Evolutionary conservation across 2,113 vertebrate genomes (phyloP), one percentile per base, ranked within the genome.

Genomic region (Manacus vitellinus): DNA sequence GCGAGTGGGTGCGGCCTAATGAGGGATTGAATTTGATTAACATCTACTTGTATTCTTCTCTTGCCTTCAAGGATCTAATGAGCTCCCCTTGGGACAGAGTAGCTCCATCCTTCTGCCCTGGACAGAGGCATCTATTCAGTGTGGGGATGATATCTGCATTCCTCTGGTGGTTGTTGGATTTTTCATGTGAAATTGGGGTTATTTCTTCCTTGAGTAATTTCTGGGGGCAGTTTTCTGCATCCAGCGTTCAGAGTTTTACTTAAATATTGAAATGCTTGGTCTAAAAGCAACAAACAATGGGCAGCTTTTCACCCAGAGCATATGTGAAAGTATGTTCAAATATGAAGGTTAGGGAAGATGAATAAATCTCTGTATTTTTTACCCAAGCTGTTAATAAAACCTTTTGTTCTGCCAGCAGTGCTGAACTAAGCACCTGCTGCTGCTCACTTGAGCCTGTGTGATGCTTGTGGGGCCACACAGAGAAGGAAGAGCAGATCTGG

Each of bases 1-100:
- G 24, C 0, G 2, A 35, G 25, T 14, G 21, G 43, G 18, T 63
- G 46, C 0, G 0, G 31, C 63, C 49, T 83, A 73, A 77, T n/a
- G 54, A 61, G 68, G 59, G 23, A 4, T 72, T 0, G 3, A 46
- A 47, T 84, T 77, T 51, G 49, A 80, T 76, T 85, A 67, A 23
- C 24, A 56, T 41, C 83, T 90, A 7, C 47, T 82, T 73, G 51
- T 37, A 28, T 47, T 83, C 49, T 86, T 61, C 35, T 52, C 49
- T 39, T 63, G n/a, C 91, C 62, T 80, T 49, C 17, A 46, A 46
- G 46, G 31, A 13, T 25, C 49, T 74, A 35, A 33, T 77, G 41
- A 72, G 51, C 72, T 80, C 15, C 59, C 54, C 23, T 18, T 79
- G 65, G 33, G 55, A 35, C 37, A 47, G 15, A 94, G 49, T n/a